These are phyloP conservation scores for Theretra japonica DNA, from an alignment of 2,888 invertebrate genomes.

Conservation along the genomic window DNA sequence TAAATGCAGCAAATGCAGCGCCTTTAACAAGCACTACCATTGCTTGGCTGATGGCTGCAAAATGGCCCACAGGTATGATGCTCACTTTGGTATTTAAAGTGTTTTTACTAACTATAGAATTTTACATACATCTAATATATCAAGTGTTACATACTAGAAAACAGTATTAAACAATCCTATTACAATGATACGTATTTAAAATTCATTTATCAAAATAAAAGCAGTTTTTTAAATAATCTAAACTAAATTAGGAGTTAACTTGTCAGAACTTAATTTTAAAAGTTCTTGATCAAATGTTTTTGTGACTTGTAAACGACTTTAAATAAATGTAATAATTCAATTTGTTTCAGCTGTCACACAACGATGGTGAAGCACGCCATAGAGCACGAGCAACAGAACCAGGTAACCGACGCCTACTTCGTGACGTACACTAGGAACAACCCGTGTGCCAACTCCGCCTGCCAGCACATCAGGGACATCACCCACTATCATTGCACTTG, in stretches of 20 bases:
- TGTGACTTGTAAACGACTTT: too few relatives aligned
- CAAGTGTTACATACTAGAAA: not conserved
- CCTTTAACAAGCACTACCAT: conserved; percentile 93
- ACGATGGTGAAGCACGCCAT: conserved; percentile 94
- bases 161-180: too few relatives aligned
- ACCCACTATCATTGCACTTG: conserved; percentile 96
- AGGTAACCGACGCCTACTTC: conserved; percentile 92
- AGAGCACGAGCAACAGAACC: conserved; percentile 95
- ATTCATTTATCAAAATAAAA: too few relatives aligned
- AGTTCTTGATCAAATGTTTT: too few relatives aligned
- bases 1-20: conserved; percentile 82
- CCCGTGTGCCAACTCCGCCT: conserved; percentile 87
- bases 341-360: conserved; percentile 78
- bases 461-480: conserved; percentile 90
- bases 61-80: conserved; percentile 86
- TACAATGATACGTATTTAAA: too few relatives aligned
- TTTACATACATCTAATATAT: too few relatives aligned
- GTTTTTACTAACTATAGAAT: not conserved
- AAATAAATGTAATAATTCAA: too few relatives aligned
- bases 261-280: too few relatives aligned
- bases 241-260: too few relatives aligned
- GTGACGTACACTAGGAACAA: conserved; percentile 87
- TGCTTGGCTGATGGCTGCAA: conserved; percentile 92
- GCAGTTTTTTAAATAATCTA: too few relatives aligned
- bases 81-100: not conserved